Conservation (phyloP, 2,888 invertebrate genomes). For the Lottia scabra region DNA sequence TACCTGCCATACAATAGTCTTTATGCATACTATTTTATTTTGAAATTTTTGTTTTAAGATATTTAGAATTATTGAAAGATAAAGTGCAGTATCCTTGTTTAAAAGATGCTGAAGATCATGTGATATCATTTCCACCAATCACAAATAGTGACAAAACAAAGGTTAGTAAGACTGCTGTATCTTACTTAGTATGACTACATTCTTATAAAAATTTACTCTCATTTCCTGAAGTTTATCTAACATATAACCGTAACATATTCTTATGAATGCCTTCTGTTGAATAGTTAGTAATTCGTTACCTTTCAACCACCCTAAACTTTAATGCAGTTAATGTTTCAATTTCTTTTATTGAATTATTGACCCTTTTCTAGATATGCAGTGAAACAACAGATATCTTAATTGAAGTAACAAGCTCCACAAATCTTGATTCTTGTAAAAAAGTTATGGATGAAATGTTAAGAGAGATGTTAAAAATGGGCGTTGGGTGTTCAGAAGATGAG, state of each 20-base stretch:
- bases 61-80: conserved; percentile 82
- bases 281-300: too few relatives aligned
- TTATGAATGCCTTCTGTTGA: too few relatives aligned
- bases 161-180: conserved; percentile 70
- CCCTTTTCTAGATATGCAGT: conserved; percentile 75
- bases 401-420: conserved; percentile 82
- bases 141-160: conserved; percentile 86
- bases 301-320: too few relatives aligned
- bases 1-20: too few relatives aligned
- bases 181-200: too few relatives aligned
- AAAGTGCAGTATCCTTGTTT: conserved; percentile 81
- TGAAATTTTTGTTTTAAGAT: conserved; percentile 67
- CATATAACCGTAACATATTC: too few relatives aligned
- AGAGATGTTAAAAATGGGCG: conserved; percentile 73
- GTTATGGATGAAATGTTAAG: conserved; percentile 79
- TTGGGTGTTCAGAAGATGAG: conserved; percentile 39
- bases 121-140: conserved; percentile 88
- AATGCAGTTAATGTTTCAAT: too few relatives aligned
- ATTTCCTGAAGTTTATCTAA: too few relatives aligned
- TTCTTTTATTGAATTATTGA: too few relatives aligned
- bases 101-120: conserved; percentile 74
- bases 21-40: too few relatives aligned
- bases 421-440: conserved; percentile 76
- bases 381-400: conserved; percentile 78
- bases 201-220: too few relatives aligned